Base-by-base conservation (phyloP, 1,140 invertebrate species). In the Cecropterus lyciades region DNA sequence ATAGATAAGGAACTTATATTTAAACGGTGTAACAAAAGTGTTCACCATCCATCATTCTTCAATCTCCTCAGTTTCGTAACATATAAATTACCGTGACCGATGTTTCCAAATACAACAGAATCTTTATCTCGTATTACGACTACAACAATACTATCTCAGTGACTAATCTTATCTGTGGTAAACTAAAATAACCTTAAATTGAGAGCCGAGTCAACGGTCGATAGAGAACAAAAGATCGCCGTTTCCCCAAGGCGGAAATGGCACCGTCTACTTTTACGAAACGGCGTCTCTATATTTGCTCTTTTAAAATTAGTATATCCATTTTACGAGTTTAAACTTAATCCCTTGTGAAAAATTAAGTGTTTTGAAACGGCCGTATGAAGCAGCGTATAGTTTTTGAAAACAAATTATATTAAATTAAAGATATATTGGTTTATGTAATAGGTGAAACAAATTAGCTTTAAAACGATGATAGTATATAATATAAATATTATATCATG, bases 201-300 rank as follows among this genome's bases (percentile, higher is more conserved):
- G 46, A 49, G 53, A 56, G 60, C 42, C 17, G 13, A 49, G 45
- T 64, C 57, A 60, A 60, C 57, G 57, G 57, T 60, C 52, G 51
- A 69, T 45, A 74, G 45, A 78, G 70, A 84, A 90, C 80, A 85
- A 87, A 87, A 87, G 80, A 81, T 73, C 72, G 73, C 70, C 77
- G 75, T 82, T 81, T 83, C 75, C 82, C 73, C 67, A 83, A 88
- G 85, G 79, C 87, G 87, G 87, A 90, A 90, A 84, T 77, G 82
- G 77, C 81, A 71, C 55, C 57, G 79, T 77, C 85, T 88, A 88
- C 87, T 88, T 88, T 87, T 88, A 85, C 74, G 63, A 70, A 75
- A 80, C 73, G 76, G 48, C 73, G 72, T 72, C 75, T 81, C 77
- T 79, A 73, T 73, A 75, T 81, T 77, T 79, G 74, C 72, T 63